phyloP scores from a whole-genome alignment of 2,113 vertebrate species.

The Calonectris borealis region DNA sequence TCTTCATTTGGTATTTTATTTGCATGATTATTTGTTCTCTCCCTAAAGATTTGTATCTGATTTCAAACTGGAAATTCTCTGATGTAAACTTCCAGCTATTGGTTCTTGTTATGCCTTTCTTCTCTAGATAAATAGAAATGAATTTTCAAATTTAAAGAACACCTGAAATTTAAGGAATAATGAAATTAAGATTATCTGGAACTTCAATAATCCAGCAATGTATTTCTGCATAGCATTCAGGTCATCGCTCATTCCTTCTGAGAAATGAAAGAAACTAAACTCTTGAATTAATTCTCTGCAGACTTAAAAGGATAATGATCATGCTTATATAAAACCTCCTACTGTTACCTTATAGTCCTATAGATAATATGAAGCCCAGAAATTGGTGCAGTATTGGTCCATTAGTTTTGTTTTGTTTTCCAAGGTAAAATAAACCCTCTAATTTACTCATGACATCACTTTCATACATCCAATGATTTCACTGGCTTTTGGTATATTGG shows the following conservation, averaged over 20 bases:
- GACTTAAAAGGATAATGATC: neutral
- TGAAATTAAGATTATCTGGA: neutral
- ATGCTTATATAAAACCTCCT: neutral
- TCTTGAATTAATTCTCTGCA: neutral
- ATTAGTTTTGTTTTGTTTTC: neutral
- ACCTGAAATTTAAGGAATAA: neutral
- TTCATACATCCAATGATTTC: neutral
- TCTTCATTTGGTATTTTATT: neutral
- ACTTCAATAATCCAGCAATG: neutral
- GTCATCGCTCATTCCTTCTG: neutral
- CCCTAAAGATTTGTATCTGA: neutral
- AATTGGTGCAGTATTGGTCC: neutral
- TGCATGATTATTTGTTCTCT: neutral
- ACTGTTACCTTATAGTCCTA: neutral
- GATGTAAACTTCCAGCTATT: neutral
- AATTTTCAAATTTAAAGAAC: neutral
- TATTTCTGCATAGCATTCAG: neutral
- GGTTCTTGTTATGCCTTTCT: neutral
- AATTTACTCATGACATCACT: neutral
- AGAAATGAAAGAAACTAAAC: neutral
- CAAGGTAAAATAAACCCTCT: neutral
- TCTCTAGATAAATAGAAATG: neutral
- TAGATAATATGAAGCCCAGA: neutral
- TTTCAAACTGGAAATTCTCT: neutral
- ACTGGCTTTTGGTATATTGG: neutral